Evolutionary conservation across 2,797 vertebrate genomes (phyloP).

Genomic region (Pantherophis alleghaniensis): DNA sequence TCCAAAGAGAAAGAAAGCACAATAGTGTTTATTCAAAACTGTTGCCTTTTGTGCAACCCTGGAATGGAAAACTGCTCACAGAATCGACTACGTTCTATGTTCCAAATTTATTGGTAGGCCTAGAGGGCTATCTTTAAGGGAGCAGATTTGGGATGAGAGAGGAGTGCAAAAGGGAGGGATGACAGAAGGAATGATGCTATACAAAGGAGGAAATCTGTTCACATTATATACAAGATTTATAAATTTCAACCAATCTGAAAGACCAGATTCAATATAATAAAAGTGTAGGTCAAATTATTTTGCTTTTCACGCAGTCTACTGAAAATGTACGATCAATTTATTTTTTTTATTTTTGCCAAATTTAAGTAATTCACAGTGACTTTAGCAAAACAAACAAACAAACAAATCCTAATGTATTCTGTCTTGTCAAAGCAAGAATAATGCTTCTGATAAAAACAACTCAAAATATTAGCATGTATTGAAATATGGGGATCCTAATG

Average conservation of each 20-base stretch:
- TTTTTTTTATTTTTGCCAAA: neutral
- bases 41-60: neutral
- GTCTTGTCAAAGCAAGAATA: neutral
- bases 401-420: neutral
- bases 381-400: neutral
- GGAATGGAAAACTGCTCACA: neutral
- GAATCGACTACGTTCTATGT: neutral
- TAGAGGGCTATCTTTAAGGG: neutral
- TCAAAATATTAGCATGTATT: neutral
- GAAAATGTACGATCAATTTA: neutral
- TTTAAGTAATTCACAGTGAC: neutral
- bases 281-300: neutral
- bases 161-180: neutral
- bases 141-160: neutral
- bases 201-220: neutral
- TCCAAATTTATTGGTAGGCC: neutral
- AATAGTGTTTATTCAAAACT: neutral
- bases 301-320: neutral
- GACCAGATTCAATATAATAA: neutral
- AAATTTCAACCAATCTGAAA: neutral
- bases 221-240: neutral
- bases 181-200: neutral
- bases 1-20: neutral
- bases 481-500: constrained; percentile 4
- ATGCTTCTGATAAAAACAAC: neutral